A percentile compares a stretch with the other conserved stretches of the same genome.
phyloP scores from a whole-genome alignment of 2,113 vertebrate species.

The Gobio gobio region DNA sequence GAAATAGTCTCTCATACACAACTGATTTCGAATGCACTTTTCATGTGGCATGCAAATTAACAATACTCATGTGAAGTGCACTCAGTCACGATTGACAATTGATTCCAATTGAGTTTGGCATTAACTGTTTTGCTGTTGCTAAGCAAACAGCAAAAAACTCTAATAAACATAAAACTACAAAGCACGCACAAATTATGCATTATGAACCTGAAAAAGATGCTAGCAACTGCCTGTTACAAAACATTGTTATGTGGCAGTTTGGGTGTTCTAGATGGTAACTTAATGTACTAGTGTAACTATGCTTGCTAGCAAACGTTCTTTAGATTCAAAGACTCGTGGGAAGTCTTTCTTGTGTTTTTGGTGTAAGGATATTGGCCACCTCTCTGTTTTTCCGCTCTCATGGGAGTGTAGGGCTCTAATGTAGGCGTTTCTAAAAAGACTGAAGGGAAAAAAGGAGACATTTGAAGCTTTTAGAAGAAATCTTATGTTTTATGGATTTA shows the following conservation, averaged over 20 bases:
- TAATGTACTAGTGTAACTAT: neutral
- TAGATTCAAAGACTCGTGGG: neutral
- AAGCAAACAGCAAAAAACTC: neutral
- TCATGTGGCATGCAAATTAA: neutral
- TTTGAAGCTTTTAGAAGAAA: conserved; percentile 9
- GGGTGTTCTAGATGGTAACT: neutral
- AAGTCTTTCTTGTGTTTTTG: neutral
- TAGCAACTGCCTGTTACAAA: neutral
- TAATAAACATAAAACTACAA: neutral
- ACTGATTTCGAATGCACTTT: too few species aligned
- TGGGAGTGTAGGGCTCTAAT: neutral
- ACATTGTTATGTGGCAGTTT: neutral
- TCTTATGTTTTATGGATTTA: conserved; percentile 52
- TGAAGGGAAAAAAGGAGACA: neutral
- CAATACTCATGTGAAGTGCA: neutral
- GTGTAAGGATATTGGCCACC: neutral
- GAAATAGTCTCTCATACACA: neutral
- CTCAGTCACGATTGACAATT: neutral
- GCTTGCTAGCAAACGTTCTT: neutral
- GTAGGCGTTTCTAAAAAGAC: neutral
- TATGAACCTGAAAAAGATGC: neutral
- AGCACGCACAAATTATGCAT: neutral
- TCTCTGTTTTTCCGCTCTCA: neutral
- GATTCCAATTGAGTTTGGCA: neutral
- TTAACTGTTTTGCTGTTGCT: neutral